Evolutionary conservation across 2,888 invertebrate species (phyloP), one percentile per base, ranked within the genome.

Genomic region (Epinotia bilunana): DNA sequence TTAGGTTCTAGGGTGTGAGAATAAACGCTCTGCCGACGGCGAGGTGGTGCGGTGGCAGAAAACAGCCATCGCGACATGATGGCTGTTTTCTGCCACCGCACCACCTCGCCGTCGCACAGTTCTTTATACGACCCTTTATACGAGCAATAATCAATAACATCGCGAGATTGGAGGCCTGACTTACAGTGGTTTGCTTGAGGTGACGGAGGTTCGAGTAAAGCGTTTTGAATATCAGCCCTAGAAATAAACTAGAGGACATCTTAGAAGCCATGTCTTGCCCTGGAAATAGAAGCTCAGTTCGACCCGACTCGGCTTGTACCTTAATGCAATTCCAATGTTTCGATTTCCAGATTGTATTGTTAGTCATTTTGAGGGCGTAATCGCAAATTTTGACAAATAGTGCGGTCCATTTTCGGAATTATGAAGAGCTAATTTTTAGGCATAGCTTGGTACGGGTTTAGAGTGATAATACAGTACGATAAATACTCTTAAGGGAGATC

Each of bases 281-380:
- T 39, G 4, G 16, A 55, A 68, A 68, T 68, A 68, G 67, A 43
- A 18, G 2, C 16, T 20, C 39, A 39, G 9, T 39, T 9, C 57
- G 3, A 12, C 1, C 33, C 0, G 23, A 2, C n/a, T 53, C 53
- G 7, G 53, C 49, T 28, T 65, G 55, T 58, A 58, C 23, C 57
- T 68, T 68, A 68, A 68, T 68, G 68, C 58, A 43, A 58, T 68
- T 68, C 23, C 68, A 43, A 68, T 68, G 68, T 68, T 62, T 57
- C 16, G 57, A 16, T 16, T 67, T 12, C 53, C 9, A n/a, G 67
- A n/a, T 39, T 39, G 39, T 9, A 33, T 33, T 33, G 33, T n/a
- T 18, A 39, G 53, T 3, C 16, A 53, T 39, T 67, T 39, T 20
- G 20, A 4, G 49, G 28, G 3, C 5, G 9, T 18, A n/a, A 7